phyloP scores from a whole-genome alignment of 2,797 vertebrate genomes.

The Strix occidentalis region DNA sequence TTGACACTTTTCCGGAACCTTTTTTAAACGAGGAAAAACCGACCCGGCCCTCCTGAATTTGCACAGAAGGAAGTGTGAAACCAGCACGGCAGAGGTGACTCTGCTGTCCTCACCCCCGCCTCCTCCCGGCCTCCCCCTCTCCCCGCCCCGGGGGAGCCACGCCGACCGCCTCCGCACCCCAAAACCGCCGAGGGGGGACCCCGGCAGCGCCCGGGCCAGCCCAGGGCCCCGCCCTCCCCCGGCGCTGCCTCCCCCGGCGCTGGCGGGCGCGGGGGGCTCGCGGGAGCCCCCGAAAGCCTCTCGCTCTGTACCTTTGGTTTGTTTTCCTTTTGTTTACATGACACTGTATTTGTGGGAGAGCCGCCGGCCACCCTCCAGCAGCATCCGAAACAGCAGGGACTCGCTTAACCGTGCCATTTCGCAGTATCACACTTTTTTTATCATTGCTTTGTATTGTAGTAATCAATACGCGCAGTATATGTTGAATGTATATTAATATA shows the following conservation, averaged over 20 bases:
- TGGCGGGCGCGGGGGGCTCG: too few species aligned
- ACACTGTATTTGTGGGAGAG: conserved; percentile 57
- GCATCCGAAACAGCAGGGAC: conserved; percentile 38
- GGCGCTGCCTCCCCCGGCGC: too few species aligned
- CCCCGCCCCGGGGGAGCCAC: neutral
- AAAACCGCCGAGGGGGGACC: too few species aligned
- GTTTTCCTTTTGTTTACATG: conserved; percentile 69
- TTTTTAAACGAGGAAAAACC: neutral
- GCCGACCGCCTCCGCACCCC: too few species aligned
- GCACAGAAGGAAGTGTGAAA: conserved; percentile 68
- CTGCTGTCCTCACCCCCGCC: neutral
- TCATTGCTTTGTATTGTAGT: conserved; percentile 81
- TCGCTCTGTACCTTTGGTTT: conserved; percentile 43
- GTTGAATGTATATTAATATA: conserved; percentile 83
- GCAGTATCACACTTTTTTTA: conserved; percentile 68
- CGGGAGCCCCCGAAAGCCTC: neutral
- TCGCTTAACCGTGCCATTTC: conserved; percentile 63
- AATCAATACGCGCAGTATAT: conserved; percentile 75
- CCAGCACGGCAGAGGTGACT: conserved; percentile 42
- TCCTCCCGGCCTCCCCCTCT: neutral
- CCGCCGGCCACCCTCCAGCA: conserved; percentile 7
- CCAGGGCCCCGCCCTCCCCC: too few species aligned
- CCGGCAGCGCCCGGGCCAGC: neutral
- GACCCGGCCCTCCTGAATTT: conserved; percentile 37
- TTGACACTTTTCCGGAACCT: conserved; percentile 14